These are phyloP conservation scores for Gambusia yucatana DNA, from an alignment of 2,797 vertebrate genomes.

Conservation along the genomic window DNA sequence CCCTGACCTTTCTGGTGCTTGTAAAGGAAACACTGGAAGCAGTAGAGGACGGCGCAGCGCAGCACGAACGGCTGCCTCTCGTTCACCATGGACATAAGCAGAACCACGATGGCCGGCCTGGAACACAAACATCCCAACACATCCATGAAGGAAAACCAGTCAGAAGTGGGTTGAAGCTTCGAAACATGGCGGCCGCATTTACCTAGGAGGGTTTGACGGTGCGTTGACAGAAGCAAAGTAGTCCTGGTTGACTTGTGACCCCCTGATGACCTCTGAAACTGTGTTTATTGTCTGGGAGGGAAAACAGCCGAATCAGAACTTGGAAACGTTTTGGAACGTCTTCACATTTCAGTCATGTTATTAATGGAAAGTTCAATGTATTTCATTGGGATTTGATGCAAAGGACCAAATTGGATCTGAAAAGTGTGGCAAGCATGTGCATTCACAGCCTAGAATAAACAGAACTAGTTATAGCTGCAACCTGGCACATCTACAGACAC, in stretches of 20 bases:
- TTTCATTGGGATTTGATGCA: not conserved
- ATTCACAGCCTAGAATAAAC: not conserved
- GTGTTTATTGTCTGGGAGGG: slow-evolving; percentile 94
- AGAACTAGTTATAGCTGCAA: not conserved
- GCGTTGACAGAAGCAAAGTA: slow-evolving; percentile 99
- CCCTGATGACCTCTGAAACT: slow-evolving; percentile 97
- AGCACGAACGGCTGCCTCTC: slow-evolving; percentile 97
- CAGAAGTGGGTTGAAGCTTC: not conserved
- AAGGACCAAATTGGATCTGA: not conserved
- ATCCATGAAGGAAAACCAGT: not conserved
- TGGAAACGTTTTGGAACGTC: not conserved
- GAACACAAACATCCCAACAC: not conserved
- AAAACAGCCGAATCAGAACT: slow-evolving; percentile 2
- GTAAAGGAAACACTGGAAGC: slow-evolving; percentile 98
- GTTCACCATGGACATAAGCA: slow-evolving; percentile 99
- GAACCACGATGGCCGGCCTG: slow-evolving; percentile 96
- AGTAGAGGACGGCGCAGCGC: slow-evolving; percentile 97
- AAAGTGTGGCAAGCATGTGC: not conserved
- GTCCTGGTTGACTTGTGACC: slow-evolving; percentile 96
- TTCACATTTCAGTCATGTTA: not conserved
- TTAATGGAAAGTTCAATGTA: not conserved
- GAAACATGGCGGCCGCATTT: slow-evolving; percentile 23
- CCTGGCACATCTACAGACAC: not conserved
- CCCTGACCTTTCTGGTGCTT: slow-evolving; percentile 97
- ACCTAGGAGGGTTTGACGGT: slow-evolving; percentile 97